Percentiles rank a stretch among this genome's conserved stretches.
Evolutionary conservation across 35 echinoderm and acorn worm species (phyloP).

Genomic region (Hemicentrotus pulcherrimus): DNA sequence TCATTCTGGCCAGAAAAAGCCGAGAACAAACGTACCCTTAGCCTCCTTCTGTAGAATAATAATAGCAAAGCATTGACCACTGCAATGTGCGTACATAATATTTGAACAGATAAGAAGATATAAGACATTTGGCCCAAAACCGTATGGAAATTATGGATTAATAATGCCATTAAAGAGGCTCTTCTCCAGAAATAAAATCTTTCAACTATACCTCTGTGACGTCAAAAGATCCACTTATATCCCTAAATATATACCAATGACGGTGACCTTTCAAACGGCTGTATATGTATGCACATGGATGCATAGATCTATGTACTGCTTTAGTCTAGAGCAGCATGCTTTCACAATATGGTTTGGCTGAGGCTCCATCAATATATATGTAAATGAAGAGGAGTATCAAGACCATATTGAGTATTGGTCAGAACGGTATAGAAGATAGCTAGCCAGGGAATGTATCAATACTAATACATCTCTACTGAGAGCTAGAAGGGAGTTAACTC

Average conservation of each 20-base stretch:
- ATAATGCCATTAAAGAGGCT: slow-evolving; percentile 1
- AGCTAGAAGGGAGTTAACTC: too few relatives aligned
- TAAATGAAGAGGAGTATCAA: neutral
- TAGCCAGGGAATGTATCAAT: too few relatives aligned
- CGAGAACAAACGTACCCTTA: too few relatives aligned
- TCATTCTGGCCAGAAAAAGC: too few relatives aligned
- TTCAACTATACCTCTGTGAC: neutral
- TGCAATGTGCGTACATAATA: neutral
- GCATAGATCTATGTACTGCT: neutral
- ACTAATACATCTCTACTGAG: too few relatives aligned
- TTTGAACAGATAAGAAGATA: neutral
- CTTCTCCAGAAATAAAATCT: neutral
- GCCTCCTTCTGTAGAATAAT: neutral
- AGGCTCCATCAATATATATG: neutral
- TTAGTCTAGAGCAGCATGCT: neutral
- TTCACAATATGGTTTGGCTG: neutral
- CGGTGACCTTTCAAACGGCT: neutral
- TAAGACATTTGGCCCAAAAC: neutral
- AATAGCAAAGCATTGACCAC: neutral
- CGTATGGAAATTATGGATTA: neutral
- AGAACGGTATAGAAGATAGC: too few relatives aligned
- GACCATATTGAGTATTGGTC: too few relatives aligned
- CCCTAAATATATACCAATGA: neutral
- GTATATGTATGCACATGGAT: neutral
- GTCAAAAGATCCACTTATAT: neutral